Evolutionary conservation across 2,797 vertebrate species (phyloP).

Genomic region (Enteromius afrohamiltoni): DNA sequence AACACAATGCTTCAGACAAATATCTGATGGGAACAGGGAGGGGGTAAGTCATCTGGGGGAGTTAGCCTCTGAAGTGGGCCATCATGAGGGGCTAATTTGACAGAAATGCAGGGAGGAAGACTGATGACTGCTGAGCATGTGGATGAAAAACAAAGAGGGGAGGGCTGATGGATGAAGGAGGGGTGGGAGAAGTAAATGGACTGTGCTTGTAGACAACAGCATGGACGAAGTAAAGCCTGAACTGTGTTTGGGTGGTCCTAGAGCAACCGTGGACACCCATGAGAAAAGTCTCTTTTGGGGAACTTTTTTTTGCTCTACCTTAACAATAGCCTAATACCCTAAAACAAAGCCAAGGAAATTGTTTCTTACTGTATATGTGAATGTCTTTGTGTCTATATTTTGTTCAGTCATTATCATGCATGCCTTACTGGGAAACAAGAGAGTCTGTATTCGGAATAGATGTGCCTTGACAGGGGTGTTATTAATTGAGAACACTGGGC

Average conservation of each 20-base stretch:
- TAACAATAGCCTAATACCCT: not conserved
- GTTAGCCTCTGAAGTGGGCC: slow-evolving; percentile 46
- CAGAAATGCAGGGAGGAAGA: slow-evolving; percentile 52
- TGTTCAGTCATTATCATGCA: slow-evolving; percentile 45
- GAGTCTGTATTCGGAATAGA: slow-evolving; percentile 43
- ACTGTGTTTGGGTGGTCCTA: slow-evolving; percentile 60
- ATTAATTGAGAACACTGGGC: slow-evolving; percentile 41
- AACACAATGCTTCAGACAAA: slow-evolving; percentile 28
- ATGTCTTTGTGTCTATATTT: not conserved
- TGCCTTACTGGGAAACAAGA: slow-evolving; percentile 33
- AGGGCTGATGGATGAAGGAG: slow-evolving; percentile 48
- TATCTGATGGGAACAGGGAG: slow-evolving; percentile 31
- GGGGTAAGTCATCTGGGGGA: slow-evolving; percentile 20
- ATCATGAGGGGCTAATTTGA: slow-evolving; percentile 59
- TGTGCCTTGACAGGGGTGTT: slow-evolving; percentile 37
- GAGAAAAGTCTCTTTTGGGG: slow-evolving; percentile 38
- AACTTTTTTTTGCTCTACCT: slow-evolving; percentile 16
- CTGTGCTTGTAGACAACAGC: slow-evolving; percentile 25
- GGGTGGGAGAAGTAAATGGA: slow-evolving; percentile 59
- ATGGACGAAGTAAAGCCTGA: slow-evolving; percentile 20
- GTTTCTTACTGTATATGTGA: slow-evolving; percentile 12
- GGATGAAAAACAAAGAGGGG: slow-evolving; percentile 64
- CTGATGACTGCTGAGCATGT: slow-evolving; percentile 52
- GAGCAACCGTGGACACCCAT: slow-evolving; percentile 31
- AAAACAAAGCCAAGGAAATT: not conserved